Percentiles rank a stretch among this genome's conserved stretches.
Evolutionary conservation across 2,888 invertebrate species (phyloP).

Genomic region (Neoitamus cyanurus): DNA sequence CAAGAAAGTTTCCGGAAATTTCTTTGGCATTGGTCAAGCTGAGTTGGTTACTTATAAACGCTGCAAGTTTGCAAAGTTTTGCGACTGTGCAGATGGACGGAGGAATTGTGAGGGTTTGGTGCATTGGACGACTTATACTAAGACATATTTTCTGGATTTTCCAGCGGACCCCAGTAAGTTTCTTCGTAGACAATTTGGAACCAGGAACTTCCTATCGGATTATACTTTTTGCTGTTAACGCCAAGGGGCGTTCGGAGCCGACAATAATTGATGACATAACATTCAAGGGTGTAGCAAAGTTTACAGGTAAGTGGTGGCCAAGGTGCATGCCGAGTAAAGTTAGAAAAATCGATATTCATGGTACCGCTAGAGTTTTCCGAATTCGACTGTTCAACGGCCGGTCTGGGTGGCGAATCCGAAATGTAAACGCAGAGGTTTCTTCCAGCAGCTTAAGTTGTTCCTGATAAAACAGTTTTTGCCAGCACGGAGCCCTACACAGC

Average conservation of each 20-base stretch:
- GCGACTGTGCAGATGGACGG: background rate
- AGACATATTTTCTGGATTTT: slow-evolving; percentile 48
- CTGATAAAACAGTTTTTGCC: slow-evolving; percentile 45
- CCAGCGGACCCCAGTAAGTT: slow-evolving; percentile 64
- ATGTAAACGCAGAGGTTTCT: slow-evolving; percentile 41
- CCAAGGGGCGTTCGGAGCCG: slow-evolving; percentile 87
- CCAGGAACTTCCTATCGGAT: slow-evolving; percentile 83
- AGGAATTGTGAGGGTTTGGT: background rate
- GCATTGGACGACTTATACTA: background rate
- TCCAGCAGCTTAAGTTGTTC: slow-evolving; percentile 38
- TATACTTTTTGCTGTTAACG: slow-evolving; percentile 86
- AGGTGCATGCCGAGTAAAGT: slow-evolving; percentile 45
- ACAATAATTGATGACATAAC: slow-evolving; percentile 85
- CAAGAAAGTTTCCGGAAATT: slow-evolving; percentile 31
- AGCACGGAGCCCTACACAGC: slow-evolving; percentile 10
- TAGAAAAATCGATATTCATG: slow-evolving; percentile 31
- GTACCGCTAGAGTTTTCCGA: background rate
- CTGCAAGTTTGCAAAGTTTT: background rate
- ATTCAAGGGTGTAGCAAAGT: slow-evolving; percentile 87
- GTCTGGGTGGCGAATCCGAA: slow-evolving; percentile 8
- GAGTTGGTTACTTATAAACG: slow-evolving; percentile 36
- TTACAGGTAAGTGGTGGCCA: slow-evolving; percentile 75
- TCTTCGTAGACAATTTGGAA: slow-evolving; percentile 70
- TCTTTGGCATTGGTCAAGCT: slow-evolving; percentile 42
- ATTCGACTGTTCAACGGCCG: background rate